Base-by-base conservation (phyloP, 2,113 vertebrate genomes). In the Pollachius pollachius region DNA sequence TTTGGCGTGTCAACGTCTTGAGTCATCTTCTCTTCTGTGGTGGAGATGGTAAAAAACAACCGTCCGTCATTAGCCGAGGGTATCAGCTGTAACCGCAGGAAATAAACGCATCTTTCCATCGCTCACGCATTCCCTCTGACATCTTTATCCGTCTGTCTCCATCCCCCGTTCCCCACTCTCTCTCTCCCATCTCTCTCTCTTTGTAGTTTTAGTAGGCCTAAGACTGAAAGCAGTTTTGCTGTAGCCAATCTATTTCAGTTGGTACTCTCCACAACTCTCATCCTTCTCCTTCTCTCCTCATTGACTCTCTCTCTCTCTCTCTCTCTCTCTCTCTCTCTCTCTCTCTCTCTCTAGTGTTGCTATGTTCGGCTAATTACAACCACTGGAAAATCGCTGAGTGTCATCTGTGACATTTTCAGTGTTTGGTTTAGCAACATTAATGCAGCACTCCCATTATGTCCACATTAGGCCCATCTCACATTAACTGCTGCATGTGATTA, bases 1-100 rank as follows among this genome's bases (percentile, higher is more conserved):
- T 83, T 84, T 82, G 79, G 76, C 82, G 81, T 74, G 73, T 76
- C 68, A 75, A 85, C 84, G 78, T 84, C 75, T 85, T 83, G 84
- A 86, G 75, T 89, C 79, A 79, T 83, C 77, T 80, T 80, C 77
- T 80, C 79, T 86, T 82, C 64, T 0, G 23, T 41, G 68, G 27
- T 64, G 76, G 73, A 79, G 84, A 85, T 76, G 82, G 79, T 80
- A 77, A 78, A 78, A 81, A 79, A 75, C 71, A 80, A 73, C 56
- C 48, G 1, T 19, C 34, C 67, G 48, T 71, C 73, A 9, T 81
- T n/a, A 63, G 27, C 74, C 63, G 69, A 76, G 67, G 61, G 65
- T 73, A 77, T 58, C 69, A 3, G 21, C 41, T n/a, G n/a, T 68
- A 69, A 48, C 52, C 64, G 15, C 64, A 15, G 41, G 23, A 19